A percentile compares a stretch with the other conserved stretches of the same genome.
Conservation (phyloP, 1,140 invertebrate species). For the Drosophila ananassae region DNA sequence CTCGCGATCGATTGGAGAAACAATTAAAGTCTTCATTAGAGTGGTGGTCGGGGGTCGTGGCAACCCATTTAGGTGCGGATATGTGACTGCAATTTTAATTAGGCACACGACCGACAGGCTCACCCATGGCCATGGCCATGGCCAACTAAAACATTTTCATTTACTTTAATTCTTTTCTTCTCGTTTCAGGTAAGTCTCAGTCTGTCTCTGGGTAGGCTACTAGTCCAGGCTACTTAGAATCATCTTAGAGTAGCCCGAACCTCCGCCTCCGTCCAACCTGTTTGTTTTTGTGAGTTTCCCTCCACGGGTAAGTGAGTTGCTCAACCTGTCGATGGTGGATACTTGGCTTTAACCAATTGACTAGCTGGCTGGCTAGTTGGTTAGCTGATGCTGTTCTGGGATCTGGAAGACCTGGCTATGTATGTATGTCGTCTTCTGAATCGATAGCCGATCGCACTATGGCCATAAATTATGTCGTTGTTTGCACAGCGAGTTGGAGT, state of each 20-base stretch:
- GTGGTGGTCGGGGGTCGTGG: conserved; percentile 33
- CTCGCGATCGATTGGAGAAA: conserved; percentile 39
- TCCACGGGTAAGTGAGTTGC: conserved; percentile 50
- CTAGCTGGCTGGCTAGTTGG: conserved; percentile 2
- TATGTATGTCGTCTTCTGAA: conserved; percentile 60
- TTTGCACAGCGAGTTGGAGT: conserved; percentile 26
- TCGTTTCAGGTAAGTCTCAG: conserved; percentile 61
- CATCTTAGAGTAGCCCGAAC: conserved; percentile 2
- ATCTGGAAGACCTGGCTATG: background rate
- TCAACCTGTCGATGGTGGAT: conserved; percentile 70
- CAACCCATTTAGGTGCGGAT: conserved; percentile 64
- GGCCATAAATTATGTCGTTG: conserved; percentile 77
- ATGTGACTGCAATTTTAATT: conserved; percentile 68
- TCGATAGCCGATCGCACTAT: conserved; percentile 48
- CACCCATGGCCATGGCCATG: conserved; percentile 51
- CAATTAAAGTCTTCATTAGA: conserved; percentile 76
- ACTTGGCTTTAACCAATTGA: conserved; percentile 36
- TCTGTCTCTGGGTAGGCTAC: too few relatives aligned
- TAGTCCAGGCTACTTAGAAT: conserved; percentile 27
- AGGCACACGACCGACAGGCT: conserved; percentile 29
- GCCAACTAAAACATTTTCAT: conserved; percentile 60
- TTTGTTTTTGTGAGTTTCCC: conserved; percentile 28
- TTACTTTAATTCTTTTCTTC: conserved; percentile 50
- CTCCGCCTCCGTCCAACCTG: conserved; percentile 39
- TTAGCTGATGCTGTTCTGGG: conserved; percentile 5